phyloP scores from a whole-genome alignment of 2,888 invertebrate species.

The Lydus trimaculatus region DNA sequence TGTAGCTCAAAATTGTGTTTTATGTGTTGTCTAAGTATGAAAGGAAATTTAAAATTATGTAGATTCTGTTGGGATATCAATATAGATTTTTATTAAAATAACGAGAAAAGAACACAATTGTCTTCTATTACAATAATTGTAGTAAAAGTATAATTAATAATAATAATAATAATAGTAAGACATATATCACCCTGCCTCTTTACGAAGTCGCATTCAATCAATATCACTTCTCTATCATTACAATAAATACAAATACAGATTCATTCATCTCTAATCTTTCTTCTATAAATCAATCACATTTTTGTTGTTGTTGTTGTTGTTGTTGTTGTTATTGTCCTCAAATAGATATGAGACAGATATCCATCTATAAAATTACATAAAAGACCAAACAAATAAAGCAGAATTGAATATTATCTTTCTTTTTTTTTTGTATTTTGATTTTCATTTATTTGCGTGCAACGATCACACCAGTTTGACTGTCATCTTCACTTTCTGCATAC shows the following conservation, averaged over 20 bases:
- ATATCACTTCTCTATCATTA: background rate
- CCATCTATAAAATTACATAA: background rate
- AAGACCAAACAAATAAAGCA: background rate
- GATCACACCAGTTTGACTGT: slow-evolving; percentile 55
- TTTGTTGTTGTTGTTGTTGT: background rate
- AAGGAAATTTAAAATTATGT: background rate
- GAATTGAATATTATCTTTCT: background rate
- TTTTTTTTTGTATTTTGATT: background rate
- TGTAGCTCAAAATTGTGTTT: background rate
- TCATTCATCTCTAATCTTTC: background rate
- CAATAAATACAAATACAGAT: background rate
- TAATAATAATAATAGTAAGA: background rate
- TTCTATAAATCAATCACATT: background rate
- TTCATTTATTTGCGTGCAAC: slow-evolving; percentile 40
- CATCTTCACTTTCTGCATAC: slow-evolving; percentile 70
- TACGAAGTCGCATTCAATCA: background rate
- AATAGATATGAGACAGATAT: background rate
- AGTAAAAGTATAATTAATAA: background rate
- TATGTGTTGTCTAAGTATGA: background rate
- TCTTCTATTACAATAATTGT: background rate
- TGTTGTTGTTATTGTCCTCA: background rate
- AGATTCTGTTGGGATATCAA: background rate
- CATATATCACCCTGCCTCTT: background rate
- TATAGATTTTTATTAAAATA: background rate
- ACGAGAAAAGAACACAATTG: background rate